These are phyloP conservation scores for Clamator glandarius DNA, from an alignment of 2,797 vertebrate genomes.

Conservation along the genomic window DNA sequence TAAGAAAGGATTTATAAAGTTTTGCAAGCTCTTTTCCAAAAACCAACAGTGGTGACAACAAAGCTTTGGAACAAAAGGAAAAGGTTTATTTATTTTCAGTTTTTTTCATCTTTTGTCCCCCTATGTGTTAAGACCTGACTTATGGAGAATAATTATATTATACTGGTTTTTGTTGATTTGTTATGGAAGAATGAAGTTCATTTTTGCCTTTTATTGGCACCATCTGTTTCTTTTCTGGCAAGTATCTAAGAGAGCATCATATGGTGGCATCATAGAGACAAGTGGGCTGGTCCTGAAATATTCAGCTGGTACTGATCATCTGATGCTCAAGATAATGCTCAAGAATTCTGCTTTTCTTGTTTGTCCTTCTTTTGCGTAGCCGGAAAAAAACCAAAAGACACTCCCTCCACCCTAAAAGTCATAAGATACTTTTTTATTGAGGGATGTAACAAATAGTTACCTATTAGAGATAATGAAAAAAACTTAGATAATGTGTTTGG, in stretches of 20 bases:
- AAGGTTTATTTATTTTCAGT: background rate
- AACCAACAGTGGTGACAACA: conserved; percentile 40
- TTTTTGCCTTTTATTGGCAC: conserved; percentile 69
- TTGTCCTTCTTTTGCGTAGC: background rate
- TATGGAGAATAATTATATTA: conserved; percentile 72
- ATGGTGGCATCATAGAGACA: background rate
- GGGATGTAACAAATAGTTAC: background rate
- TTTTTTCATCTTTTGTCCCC: background rate
- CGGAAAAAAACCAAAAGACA: background rate
- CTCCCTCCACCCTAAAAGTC: background rate
- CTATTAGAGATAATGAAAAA: background rate
- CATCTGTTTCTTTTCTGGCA: conserved; percentile 73
- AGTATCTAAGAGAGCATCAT: background rate
- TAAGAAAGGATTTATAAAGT: conserved; percentile 3
- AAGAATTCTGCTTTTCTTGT: background rate
- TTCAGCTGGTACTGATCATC: background rate
- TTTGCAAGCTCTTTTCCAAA: background rate
- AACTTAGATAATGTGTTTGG: background rate
- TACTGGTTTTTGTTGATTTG: conserved; percentile 56
- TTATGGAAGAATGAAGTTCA: conserved; percentile 65
- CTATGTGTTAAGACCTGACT: conserved; percentile 20
- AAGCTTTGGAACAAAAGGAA: conserved; percentile 48
- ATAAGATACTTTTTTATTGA: background rate
- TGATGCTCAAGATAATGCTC: background rate
- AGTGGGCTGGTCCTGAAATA: background rate